Percentiles rank a stretch among this genome's conserved stretches.
Conservation (phyloP, 2,797 vertebrate genomes). For the Gephyroberyx darwinii region DNA sequence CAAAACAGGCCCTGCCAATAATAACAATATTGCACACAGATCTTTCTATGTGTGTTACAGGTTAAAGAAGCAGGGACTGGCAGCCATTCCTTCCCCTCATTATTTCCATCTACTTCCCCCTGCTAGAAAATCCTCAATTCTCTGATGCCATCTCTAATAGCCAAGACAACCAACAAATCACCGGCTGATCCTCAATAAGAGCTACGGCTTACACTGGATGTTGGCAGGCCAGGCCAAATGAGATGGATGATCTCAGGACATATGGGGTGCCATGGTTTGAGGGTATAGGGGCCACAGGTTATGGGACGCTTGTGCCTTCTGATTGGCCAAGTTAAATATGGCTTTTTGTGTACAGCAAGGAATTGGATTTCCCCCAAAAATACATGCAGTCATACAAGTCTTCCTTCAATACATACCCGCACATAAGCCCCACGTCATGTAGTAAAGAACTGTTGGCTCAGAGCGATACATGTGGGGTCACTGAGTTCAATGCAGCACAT, state of each 20-base stretch:
- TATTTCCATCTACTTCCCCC: constrained; percentile 73
- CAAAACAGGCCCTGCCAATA: constrained; percentile 73
- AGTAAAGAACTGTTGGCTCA: constrained; percentile 4
- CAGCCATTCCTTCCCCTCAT: constrained; percentile 70
- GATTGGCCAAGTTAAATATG: constrained; percentile 48
- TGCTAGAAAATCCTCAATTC: constrained; percentile 65
- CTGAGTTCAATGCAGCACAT: constrained; percentile 4
- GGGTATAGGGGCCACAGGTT: constrained; percentile 34
- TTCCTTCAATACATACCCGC: constrained; percentile 14
- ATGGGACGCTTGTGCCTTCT: constrained; percentile 20
- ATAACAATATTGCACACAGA: constrained; percentile 75
- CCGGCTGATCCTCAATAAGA: constrained; percentile 59
- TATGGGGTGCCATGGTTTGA: constrained; percentile 31
- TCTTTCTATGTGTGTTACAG: constrained; percentile 65
- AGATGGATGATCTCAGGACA: constrained; percentile 57
- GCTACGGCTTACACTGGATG: constrained; percentile 44
- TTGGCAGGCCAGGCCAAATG: constrained; percentile 39
- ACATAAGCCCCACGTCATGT: constrained; percentile 18
- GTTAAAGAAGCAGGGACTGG: constrained; percentile 67
- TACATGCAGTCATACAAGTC: constrained; percentile 23
- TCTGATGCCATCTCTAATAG: constrained; percentile 73
- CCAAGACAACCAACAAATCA: constrained; percentile 75
- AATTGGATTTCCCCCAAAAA: constrained; percentile 32
- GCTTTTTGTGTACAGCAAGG: constrained; percentile 14
- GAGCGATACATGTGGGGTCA: neutral